phyloP scores from a whole-genome alignment of 1,140 invertebrate genomes.

The Diachasmimorpha longicaudata region DNA sequence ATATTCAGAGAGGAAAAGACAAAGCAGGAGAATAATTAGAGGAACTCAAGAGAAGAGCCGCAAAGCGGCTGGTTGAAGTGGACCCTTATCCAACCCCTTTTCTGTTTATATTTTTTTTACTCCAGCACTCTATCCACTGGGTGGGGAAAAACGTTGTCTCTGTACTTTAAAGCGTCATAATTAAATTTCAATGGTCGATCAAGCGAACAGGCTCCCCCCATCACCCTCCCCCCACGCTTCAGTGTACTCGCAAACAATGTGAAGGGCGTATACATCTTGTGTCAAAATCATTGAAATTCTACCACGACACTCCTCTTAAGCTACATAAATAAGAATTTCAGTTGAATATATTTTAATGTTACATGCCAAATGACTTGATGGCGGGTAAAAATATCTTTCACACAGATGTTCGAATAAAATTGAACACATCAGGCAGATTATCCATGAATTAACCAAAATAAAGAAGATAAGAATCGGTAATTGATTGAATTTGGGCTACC shows the following conservation, averaged over 20 bases:
- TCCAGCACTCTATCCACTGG: background rate
- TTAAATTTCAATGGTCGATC: slow-evolving; percentile 32
- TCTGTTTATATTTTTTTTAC: slow-evolving; percentile 7
- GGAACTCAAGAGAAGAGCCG: background rate
- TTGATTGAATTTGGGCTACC: background rate
- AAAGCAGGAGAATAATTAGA: slow-evolving; percentile 15
- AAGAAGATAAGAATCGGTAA: background rate
- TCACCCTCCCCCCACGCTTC: background rate
- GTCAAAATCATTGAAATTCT: slow-evolving; percentile 15
- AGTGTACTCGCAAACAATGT: slow-evolving; percentile 13
- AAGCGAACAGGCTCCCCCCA: slow-evolving; percentile 6
- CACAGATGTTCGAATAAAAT: no score
- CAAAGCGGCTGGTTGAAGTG: slow-evolving; percentile 24
- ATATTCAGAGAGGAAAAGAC: slow-evolving; percentile 3
- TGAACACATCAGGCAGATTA: no score
- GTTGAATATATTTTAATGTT: background rate
- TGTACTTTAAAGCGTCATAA: slow-evolving; percentile 31
- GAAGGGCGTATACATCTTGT: slow-evolving; percentile 9
- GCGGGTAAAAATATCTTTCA: no score
- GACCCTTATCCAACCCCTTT: slow-evolving; percentile 21
- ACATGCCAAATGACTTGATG: no score
- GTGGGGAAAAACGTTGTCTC: background rate
- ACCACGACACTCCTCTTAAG: slow-evolving; percentile 4
- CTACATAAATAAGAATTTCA: slow-evolving; percentile 5
- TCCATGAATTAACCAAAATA: no score